Conservation (phyloP, 2,888 invertebrate genomes). For the Strigamia transsilvanica region DNA sequence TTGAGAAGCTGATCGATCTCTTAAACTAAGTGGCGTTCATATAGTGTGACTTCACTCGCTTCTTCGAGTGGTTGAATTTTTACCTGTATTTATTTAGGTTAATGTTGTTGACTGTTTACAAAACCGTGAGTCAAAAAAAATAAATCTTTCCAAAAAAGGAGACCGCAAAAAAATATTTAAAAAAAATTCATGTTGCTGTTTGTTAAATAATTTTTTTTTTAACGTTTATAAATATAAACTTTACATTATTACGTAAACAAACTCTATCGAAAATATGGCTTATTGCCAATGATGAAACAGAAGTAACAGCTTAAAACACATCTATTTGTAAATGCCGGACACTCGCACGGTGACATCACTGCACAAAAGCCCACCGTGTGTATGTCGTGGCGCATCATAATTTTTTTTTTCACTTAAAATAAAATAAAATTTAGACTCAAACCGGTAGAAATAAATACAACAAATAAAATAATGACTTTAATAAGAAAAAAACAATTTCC, state of each 20-base stretch:
- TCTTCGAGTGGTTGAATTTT: not conserved
- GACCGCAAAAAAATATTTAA: too few relatives aligned
- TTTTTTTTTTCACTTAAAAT: too few relatives aligned
- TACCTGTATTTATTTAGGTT: not conserved
- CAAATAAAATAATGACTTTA: too few relatives aligned
- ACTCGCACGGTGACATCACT: not conserved
- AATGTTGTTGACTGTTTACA: not conserved
- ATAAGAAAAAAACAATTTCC: too few relatives aligned
- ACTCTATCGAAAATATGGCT: slow-evolving; percentile 4
- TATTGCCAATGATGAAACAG: slow-evolving; percentile 1
- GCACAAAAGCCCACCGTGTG: too few relatives aligned
- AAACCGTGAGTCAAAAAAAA: not conserved
- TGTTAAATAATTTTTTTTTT: too few relatives aligned
- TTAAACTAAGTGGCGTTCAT: slow-evolving; percentile 35
- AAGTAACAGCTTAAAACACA: not conserved
- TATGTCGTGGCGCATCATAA: too few relatives aligned
- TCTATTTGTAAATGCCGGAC: not conserved
- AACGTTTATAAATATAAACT: too few relatives aligned
- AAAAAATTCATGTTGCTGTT: too few relatives aligned
- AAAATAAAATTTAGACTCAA: too few relatives aligned
- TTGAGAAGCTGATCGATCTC: slow-evolving; percentile 39
- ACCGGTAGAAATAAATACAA: too few relatives aligned
- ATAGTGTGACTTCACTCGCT: slow-evolving; percentile 12
- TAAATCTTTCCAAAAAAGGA: not conserved
- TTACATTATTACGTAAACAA: not conserved